Conservation (phyloP, 30 jellyfish, hydroid and myxozoan genomes). For the Sanderia malayensis region DNA sequence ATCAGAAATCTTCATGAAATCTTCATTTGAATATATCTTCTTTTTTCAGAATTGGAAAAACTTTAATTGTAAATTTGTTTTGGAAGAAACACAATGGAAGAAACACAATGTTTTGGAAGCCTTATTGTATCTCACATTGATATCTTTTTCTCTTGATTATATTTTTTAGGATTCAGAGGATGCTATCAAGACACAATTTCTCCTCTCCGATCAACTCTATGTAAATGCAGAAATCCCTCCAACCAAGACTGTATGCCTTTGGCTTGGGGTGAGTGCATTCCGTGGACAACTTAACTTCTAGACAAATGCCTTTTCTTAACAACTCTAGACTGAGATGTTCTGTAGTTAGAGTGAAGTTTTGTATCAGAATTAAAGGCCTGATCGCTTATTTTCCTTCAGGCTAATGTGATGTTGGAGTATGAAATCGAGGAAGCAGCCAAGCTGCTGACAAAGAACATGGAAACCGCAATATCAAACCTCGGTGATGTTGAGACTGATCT, state of each 20-base stretch:
- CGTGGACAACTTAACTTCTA: too few species aligned
- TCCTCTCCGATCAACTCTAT: slow-evolving; percentile 88
- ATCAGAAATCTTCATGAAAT: too few species aligned
- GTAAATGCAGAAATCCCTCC: slow-evolving; percentile 90
- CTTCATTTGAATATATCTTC: too few species aligned
- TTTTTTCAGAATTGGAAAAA: too few species aligned
- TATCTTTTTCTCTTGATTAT: background rate
- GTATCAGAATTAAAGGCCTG: slow-evolving; percentile 4
- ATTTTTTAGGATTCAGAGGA: slow-evolving; percentile 60
- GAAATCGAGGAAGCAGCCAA: slow-evolving; percentile 87
- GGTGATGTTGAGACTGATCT: slow-evolving; percentile 74
- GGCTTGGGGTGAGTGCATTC: slow-evolving; percentile 97
- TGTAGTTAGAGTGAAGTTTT: too few species aligned
- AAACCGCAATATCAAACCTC: slow-evolving; percentile 68
- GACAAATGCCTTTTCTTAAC: too few species aligned
- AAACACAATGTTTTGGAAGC: too few species aligned
- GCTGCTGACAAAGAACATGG: slow-evolving; percentile 63
- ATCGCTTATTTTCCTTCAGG: slow-evolving; percentile 17
- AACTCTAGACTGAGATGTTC: too few species aligned
- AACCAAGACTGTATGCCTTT: slow-evolving; percentile 85
- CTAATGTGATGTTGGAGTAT: slow-evolving; percentile 97
- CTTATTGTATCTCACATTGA: too few species aligned
- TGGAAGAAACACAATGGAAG: too few species aligned
- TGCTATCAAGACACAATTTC: slow-evolving; percentile 69
- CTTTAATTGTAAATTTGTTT: too few species aligned